Conservation (phyloP, 2,888 invertebrate genomes). For the Cylloceria caligata region DNA sequence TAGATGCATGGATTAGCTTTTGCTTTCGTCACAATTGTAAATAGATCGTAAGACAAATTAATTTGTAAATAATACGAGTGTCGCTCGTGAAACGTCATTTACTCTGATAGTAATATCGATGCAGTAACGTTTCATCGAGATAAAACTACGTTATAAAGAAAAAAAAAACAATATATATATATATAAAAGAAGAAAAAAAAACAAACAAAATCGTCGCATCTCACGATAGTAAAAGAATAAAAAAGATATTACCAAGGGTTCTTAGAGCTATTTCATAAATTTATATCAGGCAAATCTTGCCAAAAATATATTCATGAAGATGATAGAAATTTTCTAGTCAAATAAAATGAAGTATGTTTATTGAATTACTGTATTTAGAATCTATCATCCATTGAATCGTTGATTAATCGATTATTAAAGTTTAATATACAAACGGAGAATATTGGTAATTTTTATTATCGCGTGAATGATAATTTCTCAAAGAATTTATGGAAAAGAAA, state of each 20-base stretch:
- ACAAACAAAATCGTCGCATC: conserved; percentile 13
- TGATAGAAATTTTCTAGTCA: conserved; percentile 80
- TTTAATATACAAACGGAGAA: conserved; percentile 27
- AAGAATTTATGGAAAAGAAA: conserved; percentile 36
- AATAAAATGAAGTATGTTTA: conserved; percentile 71
- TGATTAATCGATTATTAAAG: conserved; percentile 27
- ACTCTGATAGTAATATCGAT: conserved; percentile 35
- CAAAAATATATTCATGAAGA: conserved; percentile 72
- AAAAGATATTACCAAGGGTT: conserved; percentile 36
- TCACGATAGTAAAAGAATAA: conserved; percentile 33
- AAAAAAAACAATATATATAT: conserved; percentile 1
- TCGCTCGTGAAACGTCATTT: conserved; percentile 26
- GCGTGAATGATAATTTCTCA: conserved; percentile 42
- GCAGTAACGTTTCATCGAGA: conserved; percentile 38
- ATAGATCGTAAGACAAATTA: conserved; percentile 60
- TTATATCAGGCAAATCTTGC: conserved; percentile 80
- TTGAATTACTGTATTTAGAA: conserved; percentile 51
- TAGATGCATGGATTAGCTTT: conserved; percentile 29
- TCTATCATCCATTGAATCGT: conserved; percentile 21
- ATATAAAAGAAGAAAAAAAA: too few species aligned
- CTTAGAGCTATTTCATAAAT: conserved; percentile 79
- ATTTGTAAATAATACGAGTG: conserved; percentile 57
- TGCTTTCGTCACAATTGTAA: conserved; percentile 58
- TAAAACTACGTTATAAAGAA: neutral
- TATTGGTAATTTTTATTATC: conserved; percentile 46